Conservation (phyloP, 2,797 vertebrate genomes). For the Carcharodon carcharias region DNA sequence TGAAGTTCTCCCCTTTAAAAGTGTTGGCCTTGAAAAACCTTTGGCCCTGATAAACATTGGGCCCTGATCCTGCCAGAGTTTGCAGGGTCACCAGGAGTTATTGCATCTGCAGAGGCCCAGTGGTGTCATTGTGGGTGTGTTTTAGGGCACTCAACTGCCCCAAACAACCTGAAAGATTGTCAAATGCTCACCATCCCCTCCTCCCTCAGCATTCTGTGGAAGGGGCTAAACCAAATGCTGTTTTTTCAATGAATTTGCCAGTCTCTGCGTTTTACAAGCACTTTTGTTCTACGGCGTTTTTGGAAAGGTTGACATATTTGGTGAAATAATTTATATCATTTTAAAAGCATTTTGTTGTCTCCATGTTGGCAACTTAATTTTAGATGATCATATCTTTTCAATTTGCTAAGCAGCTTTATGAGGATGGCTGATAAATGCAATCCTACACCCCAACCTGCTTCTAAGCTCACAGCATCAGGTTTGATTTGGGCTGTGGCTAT, state of each 20-base stretch:
- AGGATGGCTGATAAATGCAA: not conserved
- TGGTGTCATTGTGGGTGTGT: not conserved
- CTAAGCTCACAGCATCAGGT: not conserved
- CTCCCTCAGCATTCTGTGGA: not conserved
- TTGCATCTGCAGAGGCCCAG: not conserved
- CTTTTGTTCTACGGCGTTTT: not conserved
- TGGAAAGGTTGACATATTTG: not conserved
- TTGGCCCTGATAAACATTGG: not conserved
- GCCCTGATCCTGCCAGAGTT: not conserved
- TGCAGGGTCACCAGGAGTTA: not conserved
- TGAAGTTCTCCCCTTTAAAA: not conserved
- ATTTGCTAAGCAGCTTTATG: not conserved
- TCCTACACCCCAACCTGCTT: not conserved
- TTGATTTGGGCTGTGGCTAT: not conserved
- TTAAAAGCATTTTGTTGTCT: constrained; percentile 8
- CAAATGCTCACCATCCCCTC: not conserved
- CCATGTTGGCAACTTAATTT: not conserved
- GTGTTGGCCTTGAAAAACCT: not conserved
- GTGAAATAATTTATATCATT: constrained; percentile 9
- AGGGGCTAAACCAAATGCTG: not conserved
- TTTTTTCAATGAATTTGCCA: not conserved
- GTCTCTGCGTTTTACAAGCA: not conserved
- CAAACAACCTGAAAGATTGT: not conserved
- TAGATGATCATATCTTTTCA: not conserved
- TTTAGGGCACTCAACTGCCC: not conserved